Evolutionary conservation across 2,113 vertebrate species (phyloP).

Genomic region (Mystacornis crossleyi): DNA sequence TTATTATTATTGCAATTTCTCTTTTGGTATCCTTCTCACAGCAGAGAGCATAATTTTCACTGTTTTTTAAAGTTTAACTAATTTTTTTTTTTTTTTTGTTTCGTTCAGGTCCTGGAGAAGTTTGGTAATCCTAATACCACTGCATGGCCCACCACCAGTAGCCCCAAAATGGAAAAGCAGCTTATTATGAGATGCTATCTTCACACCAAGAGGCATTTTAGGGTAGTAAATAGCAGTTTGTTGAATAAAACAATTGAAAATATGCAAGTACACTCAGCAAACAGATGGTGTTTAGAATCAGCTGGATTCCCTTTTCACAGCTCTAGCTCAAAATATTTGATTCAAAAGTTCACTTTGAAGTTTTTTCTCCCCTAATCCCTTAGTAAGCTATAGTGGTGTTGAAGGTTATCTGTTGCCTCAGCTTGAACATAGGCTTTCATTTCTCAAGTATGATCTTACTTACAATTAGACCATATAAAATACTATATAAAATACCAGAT

Average conservation of each 20-base stretch:
- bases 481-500: background rate
- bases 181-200: slow-evolving; percentile 24
- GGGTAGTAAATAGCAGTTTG: slow-evolving; percentile 16
- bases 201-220: slow-evolving; percentile 1
- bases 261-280: background rate
- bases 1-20: slow-evolving; percentile 1
- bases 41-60: background rate
- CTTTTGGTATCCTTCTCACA: background rate
- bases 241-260: slow-evolving; percentile 11
- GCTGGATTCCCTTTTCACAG: background rate
- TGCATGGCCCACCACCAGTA: background rate
- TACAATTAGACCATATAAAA: background rate
- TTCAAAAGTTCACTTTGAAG: background rate
- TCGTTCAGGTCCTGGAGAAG: background rate
- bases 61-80: background rate
- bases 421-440: background rate
- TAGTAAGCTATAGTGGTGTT: background rate
- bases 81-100: background rate
- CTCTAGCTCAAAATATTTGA: slow-evolving; percentile 10
- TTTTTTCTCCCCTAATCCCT: background rate
- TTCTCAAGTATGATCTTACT: background rate
- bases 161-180: slow-evolving; percentile 4
- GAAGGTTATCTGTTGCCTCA: background rate
- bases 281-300: slow-evolving; percentile 32
- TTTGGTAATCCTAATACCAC: background rate